Evolutionary conservation across 2,113 vertebrate species (phyloP).

Genomic region (Myrmecophaga tridactyla): DNA sequence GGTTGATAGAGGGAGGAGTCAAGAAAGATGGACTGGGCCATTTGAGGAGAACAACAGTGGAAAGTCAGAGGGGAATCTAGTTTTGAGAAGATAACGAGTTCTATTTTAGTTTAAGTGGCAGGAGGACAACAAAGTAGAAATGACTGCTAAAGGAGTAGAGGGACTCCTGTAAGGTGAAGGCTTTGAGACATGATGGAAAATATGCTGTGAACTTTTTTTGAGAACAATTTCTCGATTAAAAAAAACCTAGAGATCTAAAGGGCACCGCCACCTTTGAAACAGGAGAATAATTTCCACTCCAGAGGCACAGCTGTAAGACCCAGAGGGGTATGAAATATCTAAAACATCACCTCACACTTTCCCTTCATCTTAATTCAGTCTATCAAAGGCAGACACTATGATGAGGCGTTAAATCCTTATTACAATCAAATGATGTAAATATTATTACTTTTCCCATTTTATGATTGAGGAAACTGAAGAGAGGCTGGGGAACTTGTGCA

Average conservation of each 20-base stretch:
- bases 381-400: neutral
- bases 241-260: neutral
- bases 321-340: neutral
- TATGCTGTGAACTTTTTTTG: neutral
- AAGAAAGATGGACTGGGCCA: neutral
- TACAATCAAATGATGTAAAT: neutral
- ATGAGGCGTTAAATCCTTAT: neutral
- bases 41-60: neutral
- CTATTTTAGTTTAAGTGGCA: neutral
- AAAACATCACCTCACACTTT: constrained; percentile 17
- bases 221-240: neutral
- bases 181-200: neutral
- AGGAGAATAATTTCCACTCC: neutral
- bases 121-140: neutral
- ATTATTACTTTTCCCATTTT: neutral
- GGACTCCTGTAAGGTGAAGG: neutral
- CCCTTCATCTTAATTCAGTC: neutral
- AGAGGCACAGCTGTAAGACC: neutral
- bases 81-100: neutral
- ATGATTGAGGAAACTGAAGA: neutral
- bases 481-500: neutral
- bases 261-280: neutral
- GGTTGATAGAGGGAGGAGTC: neutral
- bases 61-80: neutral
- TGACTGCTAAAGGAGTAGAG: neutral